A percentile compares a stretch with the other conserved stretches of the same genome.
Evolutionary conservation across 1,140 invertebrate species (phyloP).

Genomic region (Mya arenaria): DNA sequence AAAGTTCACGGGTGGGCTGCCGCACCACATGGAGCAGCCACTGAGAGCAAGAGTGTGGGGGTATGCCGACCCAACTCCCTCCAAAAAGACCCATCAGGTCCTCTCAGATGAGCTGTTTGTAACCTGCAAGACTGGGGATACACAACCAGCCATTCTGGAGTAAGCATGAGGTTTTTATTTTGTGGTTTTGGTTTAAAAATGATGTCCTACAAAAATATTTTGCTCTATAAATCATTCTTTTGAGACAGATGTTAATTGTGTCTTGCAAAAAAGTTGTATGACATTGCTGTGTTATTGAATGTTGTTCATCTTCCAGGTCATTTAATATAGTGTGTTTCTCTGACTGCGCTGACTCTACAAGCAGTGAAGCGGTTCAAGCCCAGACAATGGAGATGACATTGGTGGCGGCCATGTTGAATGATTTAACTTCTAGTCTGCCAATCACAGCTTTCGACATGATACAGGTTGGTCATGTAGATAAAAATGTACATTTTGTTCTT

Average conservation of each 20-base stretch:
- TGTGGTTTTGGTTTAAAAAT: no score
- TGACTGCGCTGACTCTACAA: conserved; percentile 44
- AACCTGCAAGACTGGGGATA: conserved; percentile 50
- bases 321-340: conserved; percentile 52
- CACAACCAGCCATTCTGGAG: conserved; percentile 63
- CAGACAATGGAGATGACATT: conserved; percentile 18
- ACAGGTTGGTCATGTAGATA: no score
- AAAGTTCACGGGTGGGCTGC: conserved; percentile 64
- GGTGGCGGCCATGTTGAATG: not conserved
- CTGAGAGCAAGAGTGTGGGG: conserved; percentile 65
- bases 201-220: no score
- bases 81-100: conserved; percentile 2
- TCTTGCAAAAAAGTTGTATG: no score
- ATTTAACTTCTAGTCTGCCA: conserved; percentile 3
- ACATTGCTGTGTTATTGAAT: no score
- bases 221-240: no score
- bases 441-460: conserved; percentile 41
- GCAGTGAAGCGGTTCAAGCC: conserved; percentile 2
- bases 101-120: conserved; percentile 54
- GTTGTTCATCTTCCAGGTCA: conserved; percentile 34
- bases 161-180: conserved; percentile 47
- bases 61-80: conserved; percentile 49
- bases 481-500: no score
- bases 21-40: conserved; percentile 60
- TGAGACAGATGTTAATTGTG: no score